phyloP scores from a whole-genome alignment of 2,888 invertebrate species.

The Terebella lapidaria region DNA sequence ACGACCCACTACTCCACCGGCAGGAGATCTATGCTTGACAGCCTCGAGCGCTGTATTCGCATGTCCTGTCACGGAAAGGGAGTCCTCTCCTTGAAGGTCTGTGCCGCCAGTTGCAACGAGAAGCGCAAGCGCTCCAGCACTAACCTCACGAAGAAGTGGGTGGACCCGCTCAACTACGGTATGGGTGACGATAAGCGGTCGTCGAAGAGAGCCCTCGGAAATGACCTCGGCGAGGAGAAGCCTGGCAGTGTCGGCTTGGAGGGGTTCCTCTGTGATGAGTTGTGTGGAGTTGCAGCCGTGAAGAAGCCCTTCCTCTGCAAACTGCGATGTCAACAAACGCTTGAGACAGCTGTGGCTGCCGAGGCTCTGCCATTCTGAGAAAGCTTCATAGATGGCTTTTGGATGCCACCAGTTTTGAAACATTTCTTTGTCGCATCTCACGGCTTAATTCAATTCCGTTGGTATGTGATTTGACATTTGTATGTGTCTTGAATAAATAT shows the following conservation, averaged over 20 bases:
- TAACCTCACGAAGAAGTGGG: background rate
- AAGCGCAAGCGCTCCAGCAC: background rate
- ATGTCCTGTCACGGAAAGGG: constrained; percentile 2
- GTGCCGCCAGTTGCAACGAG: background rate
- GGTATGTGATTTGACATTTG: no score
- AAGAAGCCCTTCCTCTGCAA: background rate
- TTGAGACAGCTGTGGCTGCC: background rate
- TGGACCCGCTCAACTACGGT: constrained; percentile 3
- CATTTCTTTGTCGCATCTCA: no score
- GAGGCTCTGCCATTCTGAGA: no score
- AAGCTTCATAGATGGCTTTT: no score
- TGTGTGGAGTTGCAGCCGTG: background rate
- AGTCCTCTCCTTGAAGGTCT: background rate
- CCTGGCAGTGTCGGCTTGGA: background rate
- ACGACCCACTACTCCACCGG: constrained; percentile 3
- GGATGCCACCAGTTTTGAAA: no score
- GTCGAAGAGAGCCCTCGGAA: background rate
- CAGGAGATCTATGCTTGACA: background rate
- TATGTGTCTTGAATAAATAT: no score
- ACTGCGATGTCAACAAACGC: background rate
- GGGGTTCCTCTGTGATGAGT: background rate
- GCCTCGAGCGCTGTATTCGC: constrained; percentile 2
- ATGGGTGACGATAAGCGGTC: constrained; percentile 1
- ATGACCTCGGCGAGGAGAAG: background rate
- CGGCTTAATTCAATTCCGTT: no score